Evolutionary conservation across 2,113 vertebrate species (phyloP), one percentile per base, ranked within the genome.

Genomic region (Empidonax alnorum): DNA sequence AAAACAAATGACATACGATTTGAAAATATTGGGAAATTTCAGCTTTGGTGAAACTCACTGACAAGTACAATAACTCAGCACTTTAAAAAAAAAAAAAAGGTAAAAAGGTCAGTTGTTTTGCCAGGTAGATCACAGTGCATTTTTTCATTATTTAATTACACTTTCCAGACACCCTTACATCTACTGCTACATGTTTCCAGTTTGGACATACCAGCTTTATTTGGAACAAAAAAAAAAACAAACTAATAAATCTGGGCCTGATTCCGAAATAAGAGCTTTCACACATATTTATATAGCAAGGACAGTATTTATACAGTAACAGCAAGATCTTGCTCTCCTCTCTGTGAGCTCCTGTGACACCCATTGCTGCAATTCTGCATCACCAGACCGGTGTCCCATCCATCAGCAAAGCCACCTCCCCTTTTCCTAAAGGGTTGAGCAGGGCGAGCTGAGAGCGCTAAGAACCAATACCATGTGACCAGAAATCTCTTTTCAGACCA

Each of bases 361-460:
- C 28, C 41, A 33, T 2, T 0, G 3, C 53, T 18, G 3, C 62
- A 71, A 7, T 19, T 53, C 23, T 3, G 0, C 21, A 31, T 5
- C 52, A 47, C 13, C 0, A 28, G 42, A 22, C 3, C 3, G 2
- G 14, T 0, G 44, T n/a, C 42, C 12, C 6, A 1, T 13, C 49
- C 13, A 9, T 3, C 28, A 63, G 59, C 69, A 47, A 50, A 67
- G 46, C 37, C 53, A 35, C 65, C 30, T 55, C 10, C 44, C 14
- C 2, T 0, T 25, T 69, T 31, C 49, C 63, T 46, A 17, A 67
- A 42, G 35, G 20, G 35, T 2, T 46, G 20, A 28, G 25, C 28
- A 63, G 61, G 25, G 35, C 61, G 81, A 56, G 10, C 31, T 12
- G 18, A 91, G 9, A 46, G 19, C 39, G 66, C 3, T 25, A 33